Evolutionary conservation across 2,113 vertebrate species (phyloP).

Genomic region (Oreochromis niloticus): DNA sequence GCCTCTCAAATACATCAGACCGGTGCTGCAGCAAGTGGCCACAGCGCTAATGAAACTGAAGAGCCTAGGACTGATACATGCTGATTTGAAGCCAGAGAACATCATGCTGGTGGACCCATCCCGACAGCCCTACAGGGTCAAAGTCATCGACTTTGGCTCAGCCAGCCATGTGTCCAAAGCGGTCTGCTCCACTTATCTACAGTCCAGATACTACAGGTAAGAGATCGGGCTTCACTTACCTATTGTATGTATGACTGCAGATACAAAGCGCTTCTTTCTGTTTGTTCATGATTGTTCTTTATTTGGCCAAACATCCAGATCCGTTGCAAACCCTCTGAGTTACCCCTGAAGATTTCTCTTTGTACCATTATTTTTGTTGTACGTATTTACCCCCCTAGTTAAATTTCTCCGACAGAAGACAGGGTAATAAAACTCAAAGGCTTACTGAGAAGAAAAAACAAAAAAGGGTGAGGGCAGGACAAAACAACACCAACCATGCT

Average conservation of each 20-base stretch:
- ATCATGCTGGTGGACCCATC: slow-evolving; percentile 99
- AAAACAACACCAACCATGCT: not conserved
- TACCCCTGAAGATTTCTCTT: not conserved
- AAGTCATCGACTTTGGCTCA: slow-evolving; percentile 98
- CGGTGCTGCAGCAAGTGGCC: slow-evolving; percentile 95
- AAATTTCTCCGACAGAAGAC: not conserved
- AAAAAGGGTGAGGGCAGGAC: not conserved
- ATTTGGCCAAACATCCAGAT: slow-evolving; percentile 16
- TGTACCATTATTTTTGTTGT: not conserved
- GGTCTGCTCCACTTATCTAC: slow-evolving; percentile 96
- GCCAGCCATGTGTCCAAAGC: slow-evolving; percentile 99
- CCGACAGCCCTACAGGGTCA: slow-evolving; percentile 94
- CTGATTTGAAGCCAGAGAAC: slow-evolving; percentile 98
- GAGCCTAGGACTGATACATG: slow-evolving; percentile 95
- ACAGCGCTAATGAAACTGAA: slow-evolving; percentile 98
- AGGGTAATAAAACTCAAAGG: slow-evolving; percentile 15
- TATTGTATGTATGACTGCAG: not conserved
- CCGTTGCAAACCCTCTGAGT: slow-evolving; percentile 3
- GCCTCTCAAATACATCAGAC: slow-evolving; percentile 95
- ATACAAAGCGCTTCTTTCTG: not conserved
- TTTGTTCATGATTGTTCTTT: slow-evolving; percentile 17
- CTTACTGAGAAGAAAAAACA: slow-evolving; percentile 31
- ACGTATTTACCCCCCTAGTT: not conserved
- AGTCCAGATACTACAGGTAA: slow-evolving; percentile 99
- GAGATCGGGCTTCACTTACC: slow-evolving; percentile 13